Percentiles rank a stretch among this genome's conserved stretches.
Conservation (phyloP, 2,797 vertebrate genomes). For the Lophius americanus region DNA sequence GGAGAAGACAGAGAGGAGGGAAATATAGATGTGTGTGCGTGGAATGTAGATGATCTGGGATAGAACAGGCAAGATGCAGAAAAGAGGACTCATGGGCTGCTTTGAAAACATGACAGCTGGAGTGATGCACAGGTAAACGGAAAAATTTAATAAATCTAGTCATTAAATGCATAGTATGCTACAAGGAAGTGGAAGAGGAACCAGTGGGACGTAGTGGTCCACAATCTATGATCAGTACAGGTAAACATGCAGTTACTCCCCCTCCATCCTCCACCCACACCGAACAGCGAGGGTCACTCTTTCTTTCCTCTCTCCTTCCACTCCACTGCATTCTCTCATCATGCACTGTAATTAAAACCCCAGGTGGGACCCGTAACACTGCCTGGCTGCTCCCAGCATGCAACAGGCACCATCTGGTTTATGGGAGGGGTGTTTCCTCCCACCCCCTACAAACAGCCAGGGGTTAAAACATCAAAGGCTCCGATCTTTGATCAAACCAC, state of each 20-base stretch:
- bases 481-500: slow-evolving; percentile 79
- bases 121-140: slow-evolving; percentile 48
- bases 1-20: slow-evolving; percentile 54
- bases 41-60: slow-evolving; percentile 69
- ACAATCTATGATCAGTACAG: slow-evolving; percentile 37
- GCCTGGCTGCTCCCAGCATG: slow-evolving; percentile 79
- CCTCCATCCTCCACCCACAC: slow-evolving; percentile 9
- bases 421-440: slow-evolving; percentile 69
- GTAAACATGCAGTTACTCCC: slow-evolving; percentile 18
- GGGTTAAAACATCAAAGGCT: slow-evolving; percentile 84
- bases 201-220: slow-evolving; percentile 3
- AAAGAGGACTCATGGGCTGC: slow-evolving; percentile 37
- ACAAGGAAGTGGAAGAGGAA: background rate
- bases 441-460: slow-evolving; percentile 64
- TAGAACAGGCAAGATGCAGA: slow-evolving; percentile 17
- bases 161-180: slow-evolving; percentile 12
- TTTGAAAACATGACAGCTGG: slow-evolving; percentile 60
- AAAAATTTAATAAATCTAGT: slow-evolving; percentile 27
- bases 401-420: slow-evolving; percentile 84
- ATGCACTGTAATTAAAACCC: slow-evolving; percentile 85
- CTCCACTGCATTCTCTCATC: slow-evolving; percentile 71
- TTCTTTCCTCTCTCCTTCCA: slow-evolving; percentile 68
- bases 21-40: slow-evolving; percentile 55
- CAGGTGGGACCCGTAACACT: slow-evolving; percentile 81
- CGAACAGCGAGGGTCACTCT: slow-evolving; percentile 73